Evolutionary conservation across 2,797 vertebrate species (phyloP).

Genomic region (Thamnophis elegans): DNA sequence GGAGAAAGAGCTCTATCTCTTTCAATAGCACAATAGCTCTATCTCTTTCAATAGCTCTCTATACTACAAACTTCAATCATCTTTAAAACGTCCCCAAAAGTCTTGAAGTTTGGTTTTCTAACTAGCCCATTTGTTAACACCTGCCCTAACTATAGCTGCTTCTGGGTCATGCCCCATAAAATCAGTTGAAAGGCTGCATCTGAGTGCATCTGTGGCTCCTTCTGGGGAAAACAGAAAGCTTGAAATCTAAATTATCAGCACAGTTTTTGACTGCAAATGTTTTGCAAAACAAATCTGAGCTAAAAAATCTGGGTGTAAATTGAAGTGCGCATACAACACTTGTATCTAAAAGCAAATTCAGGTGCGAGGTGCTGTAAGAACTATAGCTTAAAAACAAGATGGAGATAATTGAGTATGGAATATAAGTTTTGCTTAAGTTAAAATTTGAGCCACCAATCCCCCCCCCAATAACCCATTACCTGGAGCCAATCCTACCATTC

Average conservation of each 20-base stretch:
- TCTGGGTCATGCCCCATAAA: neutral
- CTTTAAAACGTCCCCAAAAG: neutral
- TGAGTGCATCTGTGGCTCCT: neutral
- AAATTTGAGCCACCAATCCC: neutral
- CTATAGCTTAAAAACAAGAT: neutral
- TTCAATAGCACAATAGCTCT: neutral
- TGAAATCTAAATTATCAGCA: neutral
- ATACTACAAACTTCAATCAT: neutral
- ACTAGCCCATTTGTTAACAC: neutral
- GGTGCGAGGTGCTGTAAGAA: neutral
- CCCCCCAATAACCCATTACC: neutral
- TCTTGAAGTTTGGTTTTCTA: neutral
- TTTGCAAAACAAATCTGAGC: neutral
- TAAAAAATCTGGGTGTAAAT: neutral
- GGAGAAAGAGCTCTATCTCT: neutral
- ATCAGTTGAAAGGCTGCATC: neutral
- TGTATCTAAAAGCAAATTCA: neutral
- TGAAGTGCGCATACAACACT: neutral
- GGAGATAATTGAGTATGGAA: neutral
- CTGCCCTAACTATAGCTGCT: neutral
- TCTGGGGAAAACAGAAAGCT: neutral
- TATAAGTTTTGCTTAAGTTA: neutral
- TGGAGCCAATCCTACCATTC: neutral
- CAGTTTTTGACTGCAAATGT: neutral
- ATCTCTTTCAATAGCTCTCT: too few species aligned